Conservation (phyloP, 53 echinoderm and acorn worm species). For the Mesocentrotus franciscanus region DNA sequence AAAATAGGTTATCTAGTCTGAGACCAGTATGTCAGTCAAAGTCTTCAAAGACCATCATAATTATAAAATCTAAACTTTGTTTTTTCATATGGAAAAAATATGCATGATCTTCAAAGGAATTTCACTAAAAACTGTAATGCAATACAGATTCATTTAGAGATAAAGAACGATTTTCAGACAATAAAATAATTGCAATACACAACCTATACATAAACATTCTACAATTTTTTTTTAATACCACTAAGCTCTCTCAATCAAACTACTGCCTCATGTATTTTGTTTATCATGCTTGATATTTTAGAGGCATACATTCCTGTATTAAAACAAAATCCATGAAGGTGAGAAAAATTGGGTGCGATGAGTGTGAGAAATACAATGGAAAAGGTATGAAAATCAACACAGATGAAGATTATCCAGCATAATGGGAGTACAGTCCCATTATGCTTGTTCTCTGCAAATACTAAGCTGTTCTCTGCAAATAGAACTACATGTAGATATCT, state of each 20-base stretch:
- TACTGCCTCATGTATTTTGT: not conserved
- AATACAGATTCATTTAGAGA: not conserved
- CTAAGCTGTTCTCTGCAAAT: no score
- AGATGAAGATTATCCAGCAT: not conserved
- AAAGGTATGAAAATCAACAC: slow-evolving; percentile 31
- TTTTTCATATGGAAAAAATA: not conserved
- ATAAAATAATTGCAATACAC: not conserved
- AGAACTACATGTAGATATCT: not conserved
- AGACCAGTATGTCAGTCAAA: no score
- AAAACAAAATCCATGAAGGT: not conserved
- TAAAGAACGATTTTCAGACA: not conserved
- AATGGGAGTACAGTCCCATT: not conserved
- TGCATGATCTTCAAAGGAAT: not conserved
- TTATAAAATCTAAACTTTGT: no score
- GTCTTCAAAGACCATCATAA: no score
- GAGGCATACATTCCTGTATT: not conserved
- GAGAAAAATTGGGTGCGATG: not conserved
- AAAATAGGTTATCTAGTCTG: not conserved
- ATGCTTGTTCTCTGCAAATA: not conserved
- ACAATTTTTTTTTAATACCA: no score
- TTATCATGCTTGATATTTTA: not conserved
- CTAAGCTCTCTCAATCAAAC: not conserved
- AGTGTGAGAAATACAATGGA: slow-evolving; percentile 10
- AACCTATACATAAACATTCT: not conserved
- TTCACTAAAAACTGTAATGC: not conserved